These are phyloP conservation scores for Chaetophractus vellerosus DNA, from an alignment of 2,797 vertebrate species.

Conservation along the genomic window DNA sequence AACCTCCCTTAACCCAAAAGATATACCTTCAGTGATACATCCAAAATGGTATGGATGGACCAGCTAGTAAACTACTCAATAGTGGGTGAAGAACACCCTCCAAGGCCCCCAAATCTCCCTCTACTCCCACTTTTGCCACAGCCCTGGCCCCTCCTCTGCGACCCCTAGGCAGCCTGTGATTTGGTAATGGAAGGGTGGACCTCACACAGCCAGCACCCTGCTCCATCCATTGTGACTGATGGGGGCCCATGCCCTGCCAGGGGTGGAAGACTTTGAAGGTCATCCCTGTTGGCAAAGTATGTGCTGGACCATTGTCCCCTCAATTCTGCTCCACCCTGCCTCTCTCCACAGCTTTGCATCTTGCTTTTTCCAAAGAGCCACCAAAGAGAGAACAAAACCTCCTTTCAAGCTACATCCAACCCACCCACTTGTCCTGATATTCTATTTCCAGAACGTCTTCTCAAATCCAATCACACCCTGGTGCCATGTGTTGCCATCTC, in stretches of 20 bases:
- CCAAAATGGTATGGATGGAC: not conserved
- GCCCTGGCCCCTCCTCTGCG: not conserved
- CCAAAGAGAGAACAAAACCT: not conserved
- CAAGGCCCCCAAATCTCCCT: not conserved
- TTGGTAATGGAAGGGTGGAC: not conserved
- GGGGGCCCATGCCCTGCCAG: not conserved
- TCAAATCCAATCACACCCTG: not conserved
- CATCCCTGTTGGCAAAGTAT: not conserved
- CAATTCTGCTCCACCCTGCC: not conserved
- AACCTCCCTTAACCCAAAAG: not conserved
- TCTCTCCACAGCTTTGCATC: not conserved
- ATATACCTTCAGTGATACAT: not conserved
- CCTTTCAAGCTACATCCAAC: not conserved
- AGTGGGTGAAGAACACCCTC: not conserved
- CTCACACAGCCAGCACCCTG: no score
- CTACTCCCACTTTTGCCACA: not conserved
- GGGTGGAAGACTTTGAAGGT: accelerated
- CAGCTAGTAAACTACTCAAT: not conserved
- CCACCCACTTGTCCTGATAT: not conserved
- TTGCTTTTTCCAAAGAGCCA: not conserved
- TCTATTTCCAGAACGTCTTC: not conserved
- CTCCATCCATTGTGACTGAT: not conserved
- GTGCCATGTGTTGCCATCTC: accelerated
- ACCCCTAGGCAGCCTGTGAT: not conserved
- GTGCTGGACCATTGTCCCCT: not conserved